Base-by-base conservation (phyloP, 2,888 invertebrate genomes). In the Boloria euphrosyne region DNA sequence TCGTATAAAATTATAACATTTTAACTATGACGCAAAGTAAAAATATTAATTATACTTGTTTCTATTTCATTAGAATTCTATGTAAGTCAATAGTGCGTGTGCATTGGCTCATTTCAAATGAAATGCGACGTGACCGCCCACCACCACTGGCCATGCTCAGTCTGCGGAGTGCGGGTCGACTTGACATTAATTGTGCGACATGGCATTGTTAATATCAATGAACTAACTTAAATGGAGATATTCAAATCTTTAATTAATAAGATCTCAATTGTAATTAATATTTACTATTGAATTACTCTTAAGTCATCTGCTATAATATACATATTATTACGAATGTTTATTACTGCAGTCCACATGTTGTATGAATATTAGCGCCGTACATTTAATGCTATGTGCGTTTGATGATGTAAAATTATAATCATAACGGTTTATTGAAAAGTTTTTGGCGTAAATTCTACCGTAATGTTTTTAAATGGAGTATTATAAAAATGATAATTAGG, bases 71-170 rank as follows among this genome's bases (percentile, higher is more conserved):
- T 66, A 59, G 54, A 44, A 66, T 52, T 71, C 43, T 64, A 62
- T 60, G 61, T 70, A 59, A 69, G 61, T 69, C 69, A 65, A 65
- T 72, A 67, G 65, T 65, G 62, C 50, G 67, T 66, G 67, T 69
- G 64, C 71, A 69, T 54, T 57, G 62, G 61, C 55, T 59, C 59
- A 69, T 62, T 62, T 60, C 50, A 65, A 72, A 72, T 67, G 54
- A 52, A 67, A 68, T 64, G 52, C 66, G 72, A 72, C 68, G 60
- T 65, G 72, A 68, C 62, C 64, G 64, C 52, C 58, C 59, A 52
- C 60, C 59, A 46, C 17, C 43, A 16, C 17, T 14, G 38, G 16
- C 43, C 13, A 38, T 31, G 46, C 31, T 54, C 46, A 17, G 46
- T 16, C 13, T 18, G 22, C 44, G 22, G 49, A 57, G 6, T 18